Evolutionary conservation across 2,797 vertebrate genomes (phyloP), one percentile per base, ranked within the genome.

Genomic region (Liparis tanakae): DNA sequence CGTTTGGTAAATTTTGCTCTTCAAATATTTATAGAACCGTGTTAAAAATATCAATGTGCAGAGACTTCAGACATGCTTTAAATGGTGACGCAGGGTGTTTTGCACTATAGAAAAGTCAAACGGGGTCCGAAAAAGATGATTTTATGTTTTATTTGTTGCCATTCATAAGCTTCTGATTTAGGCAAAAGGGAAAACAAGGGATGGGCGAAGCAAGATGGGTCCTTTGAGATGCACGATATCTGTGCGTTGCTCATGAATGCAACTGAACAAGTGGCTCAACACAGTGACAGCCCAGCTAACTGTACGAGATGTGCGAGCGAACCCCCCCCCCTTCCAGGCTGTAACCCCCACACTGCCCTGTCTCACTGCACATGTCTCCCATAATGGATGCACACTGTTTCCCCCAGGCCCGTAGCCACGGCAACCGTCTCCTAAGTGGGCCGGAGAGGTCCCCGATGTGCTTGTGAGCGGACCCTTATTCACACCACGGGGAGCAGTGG

Each of bases 351-450:
- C n/a, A 54, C 72, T 55, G 58, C 76, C 71, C 76, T 10, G 30
- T 82, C 81, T 89, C 81, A 71, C 65, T 82, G 78, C 90, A 88
- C 88, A 89, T 72, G 82, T 60, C 86, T 88, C 84, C 84, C 59
- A 43, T 89, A 87, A 91, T 91, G 81, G 83, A 91, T 86, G 87
- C 86, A 74, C 88, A 81, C 41, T 15, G 62, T 4, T 74, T 54
- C 22, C 92, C 85, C 61, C 3, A 1, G 88, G 82, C 72, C 57
- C 15, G 83, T 93, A 83, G 80, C 81, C 89, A 93, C 69, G 78
- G 89, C 84, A 93, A 94, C 93, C 70, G 10, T 43, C 78, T 79
- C 81, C 68, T 85, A 89, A 89, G 57, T 85, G 84, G 86, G 87
- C 79, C 58, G 76, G 81, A 74, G 89, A 78, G 84, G 87, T 84